Percentiles rank a stretch among this genome's conserved stretches.
These are phyloP conservation scores for Azorinus chamasolen DNA, from an alignment of 2,888 invertebrate species.

Conservation along the genomic window DNA sequence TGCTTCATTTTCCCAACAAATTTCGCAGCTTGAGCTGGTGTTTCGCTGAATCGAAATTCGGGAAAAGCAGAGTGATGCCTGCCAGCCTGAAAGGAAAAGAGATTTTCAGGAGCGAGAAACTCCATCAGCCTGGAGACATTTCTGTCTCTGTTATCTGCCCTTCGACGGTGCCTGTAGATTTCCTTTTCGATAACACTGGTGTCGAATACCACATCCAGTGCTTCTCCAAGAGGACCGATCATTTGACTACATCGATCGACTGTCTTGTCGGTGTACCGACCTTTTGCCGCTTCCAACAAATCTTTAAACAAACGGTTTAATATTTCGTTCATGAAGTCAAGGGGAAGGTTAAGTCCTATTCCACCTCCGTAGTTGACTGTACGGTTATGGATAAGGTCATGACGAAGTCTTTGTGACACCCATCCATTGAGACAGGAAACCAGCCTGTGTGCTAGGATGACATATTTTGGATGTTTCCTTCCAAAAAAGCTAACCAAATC, in stretches of 20 bases:
- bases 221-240: too few relatives aligned
- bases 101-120: too few relatives aligned
- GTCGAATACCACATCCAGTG: too few relatives aligned
- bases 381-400: conserved; percentile 45
- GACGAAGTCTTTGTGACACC: conserved; percentile 37
- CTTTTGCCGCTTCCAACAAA: conserved; percentile 32
- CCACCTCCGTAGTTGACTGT: conserved; percentile 61
- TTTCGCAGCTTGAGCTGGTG: too few relatives aligned
- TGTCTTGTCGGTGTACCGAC: conserved; percentile 37
- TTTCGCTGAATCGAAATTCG: too few relatives aligned
- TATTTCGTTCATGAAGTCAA: conserved; percentile 63
- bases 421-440: conserved; percentile 44
- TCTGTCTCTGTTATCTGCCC: too few relatives aligned
- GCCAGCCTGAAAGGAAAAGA: too few relatives aligned
- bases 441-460: conserved; percentile 53
- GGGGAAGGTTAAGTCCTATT: conserved; percentile 50
- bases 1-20: too few relatives aligned
- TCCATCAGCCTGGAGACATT: too few relatives aligned
- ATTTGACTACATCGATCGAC: conserved; percentile 17
- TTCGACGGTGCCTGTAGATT: too few relatives aligned
- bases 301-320: conserved; percentile 56
- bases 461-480: conserved; percentile 54
- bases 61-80: too few relatives aligned
- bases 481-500: conserved; percentile 46
- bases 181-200: too few relatives aligned